These are phyloP conservation scores for Ashinkailepas kermadecensis DNA, from an alignment of 2,888 invertebrate genomes.

Conservation along the genomic window DNA sequence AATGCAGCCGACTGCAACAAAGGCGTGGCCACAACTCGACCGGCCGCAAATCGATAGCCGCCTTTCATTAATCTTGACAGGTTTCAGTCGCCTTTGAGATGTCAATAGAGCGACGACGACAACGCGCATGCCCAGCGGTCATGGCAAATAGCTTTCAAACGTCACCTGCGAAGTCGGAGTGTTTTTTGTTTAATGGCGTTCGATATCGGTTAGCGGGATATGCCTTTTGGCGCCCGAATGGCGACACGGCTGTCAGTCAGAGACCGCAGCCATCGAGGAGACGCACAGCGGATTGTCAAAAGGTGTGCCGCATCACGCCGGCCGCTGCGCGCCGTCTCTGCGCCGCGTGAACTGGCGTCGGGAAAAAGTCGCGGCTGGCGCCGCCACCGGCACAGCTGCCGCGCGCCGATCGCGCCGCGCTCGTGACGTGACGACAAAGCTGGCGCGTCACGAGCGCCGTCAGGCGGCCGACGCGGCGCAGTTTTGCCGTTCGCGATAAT, in stretches of 20 bases:
- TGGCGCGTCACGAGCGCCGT: constrained; percentile 20
- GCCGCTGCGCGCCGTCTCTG: background rate
- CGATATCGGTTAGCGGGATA: background rate
- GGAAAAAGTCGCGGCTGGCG: background rate
- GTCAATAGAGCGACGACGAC: constrained; percentile 6
- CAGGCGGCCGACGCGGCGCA: constrained; percentile 10
- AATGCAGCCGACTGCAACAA: constrained; percentile 13
- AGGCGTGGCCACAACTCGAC: background rate
- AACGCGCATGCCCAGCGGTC: background rate
- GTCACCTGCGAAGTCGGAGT: background rate
- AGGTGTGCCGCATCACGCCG: background rate
- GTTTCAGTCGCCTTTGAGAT: constrained; percentile 11
- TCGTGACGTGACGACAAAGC: constrained; percentile 19
- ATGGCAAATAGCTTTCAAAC: constrained; percentile 15
- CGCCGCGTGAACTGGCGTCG: no score
- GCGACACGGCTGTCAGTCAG: background rate
- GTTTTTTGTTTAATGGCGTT: background rate
- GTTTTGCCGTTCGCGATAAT: constrained; percentile 11
- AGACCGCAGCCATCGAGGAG: no score
- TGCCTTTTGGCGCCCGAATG: background rate
- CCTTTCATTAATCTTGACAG: constrained; percentile 22
- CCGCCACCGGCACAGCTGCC: background rate
- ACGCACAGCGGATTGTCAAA: background rate
- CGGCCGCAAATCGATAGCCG: background rate
- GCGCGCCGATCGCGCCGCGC: constrained; percentile 12